Percentiles rank a stretch among this genome's conserved stretches.
These are phyloP conservation scores for Agrotis clavis DNA, from an alignment of 2,888 invertebrate genomes.

Conservation along the genomic window DNA sequence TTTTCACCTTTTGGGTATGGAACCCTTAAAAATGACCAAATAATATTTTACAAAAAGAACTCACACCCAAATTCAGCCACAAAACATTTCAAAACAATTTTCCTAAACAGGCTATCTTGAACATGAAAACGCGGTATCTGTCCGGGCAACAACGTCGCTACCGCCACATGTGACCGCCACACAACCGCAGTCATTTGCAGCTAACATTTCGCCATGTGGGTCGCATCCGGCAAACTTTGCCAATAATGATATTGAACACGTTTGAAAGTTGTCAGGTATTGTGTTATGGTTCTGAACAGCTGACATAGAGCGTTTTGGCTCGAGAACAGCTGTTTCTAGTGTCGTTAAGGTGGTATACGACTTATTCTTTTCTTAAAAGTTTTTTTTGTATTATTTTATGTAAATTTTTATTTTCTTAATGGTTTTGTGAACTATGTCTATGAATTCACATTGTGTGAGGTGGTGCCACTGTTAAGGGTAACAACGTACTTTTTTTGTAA, in stretches of 20 bases:
- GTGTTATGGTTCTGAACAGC: conserved; percentile 9
- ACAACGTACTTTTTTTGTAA: too few species aligned
- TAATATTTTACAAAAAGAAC: neutral
- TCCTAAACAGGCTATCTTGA: conserved; percentile 19
- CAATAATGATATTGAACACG: conserved; percentile 65
- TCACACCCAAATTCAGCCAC: neutral
- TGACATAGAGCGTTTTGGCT: conserved; percentile 6
- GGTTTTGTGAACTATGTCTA: too few species aligned
- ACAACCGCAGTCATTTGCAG: conserved; percentile 59
- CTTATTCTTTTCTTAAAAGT: neutral
- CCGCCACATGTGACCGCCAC: conserved; percentile 47
- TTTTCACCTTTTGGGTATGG: too few species aligned
- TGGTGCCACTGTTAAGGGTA: too few species aligned
- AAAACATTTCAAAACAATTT: conserved; percentile 18
- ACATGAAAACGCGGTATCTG: conserved; percentile 30
- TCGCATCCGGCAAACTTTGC: conserved; percentile 64
- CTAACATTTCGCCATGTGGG: conserved; percentile 61
- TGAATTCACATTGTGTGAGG: too few species aligned
- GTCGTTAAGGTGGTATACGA: neutral
- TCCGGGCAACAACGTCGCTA: conserved; percentile 6
- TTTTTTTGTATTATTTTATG: too few species aligned
- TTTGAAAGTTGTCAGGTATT: conserved; percentile 40
- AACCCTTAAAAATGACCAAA: neutral
- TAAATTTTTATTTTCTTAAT: too few species aligned
- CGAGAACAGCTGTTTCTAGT: conserved; percentile 11